Percentiles rank a stretch among this genome's conserved stretches.
phyloP scores from a whole-genome alignment of 2,888 invertebrate genomes.

The Idaea biselata region DNA sequence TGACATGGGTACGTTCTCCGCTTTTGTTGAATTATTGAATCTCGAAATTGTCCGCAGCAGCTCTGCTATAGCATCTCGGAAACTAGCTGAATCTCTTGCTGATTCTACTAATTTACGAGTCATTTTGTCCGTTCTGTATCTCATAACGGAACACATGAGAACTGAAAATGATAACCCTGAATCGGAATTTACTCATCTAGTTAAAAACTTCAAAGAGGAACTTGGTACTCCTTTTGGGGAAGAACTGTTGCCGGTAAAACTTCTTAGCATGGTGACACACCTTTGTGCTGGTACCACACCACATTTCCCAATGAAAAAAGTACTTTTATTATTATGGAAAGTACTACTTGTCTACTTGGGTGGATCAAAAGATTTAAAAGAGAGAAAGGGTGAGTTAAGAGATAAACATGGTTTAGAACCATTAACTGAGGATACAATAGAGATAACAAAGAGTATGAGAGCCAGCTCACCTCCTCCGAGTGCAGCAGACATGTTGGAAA shows the following conservation, averaged over 20 bases:
- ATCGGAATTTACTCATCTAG: slow-evolving; percentile 75
- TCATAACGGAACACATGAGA: slow-evolving; percentile 96
- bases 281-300: slow-evolving; percentile 97
- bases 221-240: slow-evolving; percentile 83
- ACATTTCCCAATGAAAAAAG: slow-evolving; percentile 99
- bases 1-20: slow-evolving; percentile 92
- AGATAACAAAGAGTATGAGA: slow-evolving; percentile 95
- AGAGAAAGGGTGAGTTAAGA: slow-evolving; percentile 87
- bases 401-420: slow-evolving; percentile 86
- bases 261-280: slow-evolving; percentile 97
- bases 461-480: slow-evolving; percentile 97
- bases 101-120: slow-evolving; percentile 95
- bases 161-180: slow-evolving; percentile 80
- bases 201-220: slow-evolving; percentile 82
- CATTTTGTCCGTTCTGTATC: slow-evolving; percentile 95
- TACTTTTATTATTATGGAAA: slow-evolving; percentile 97
- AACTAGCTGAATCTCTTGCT: slow-evolving; percentile 79
- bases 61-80: slow-evolving; percentile 68
- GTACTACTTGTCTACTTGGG: slow-evolving; percentile 94
- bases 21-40: slow-evolving; percentile 95
- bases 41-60: slow-evolving; percentile 93
- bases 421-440: slow-evolving; percentile 94
- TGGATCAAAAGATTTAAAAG: slow-evolving; percentile 91
- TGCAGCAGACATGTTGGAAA: slow-evolving; percentile 93
- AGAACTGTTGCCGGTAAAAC: slow-evolving; percentile 91